A percentile compares a stretch with the other conserved stretches of the same genome.
phyloP scores from a whole-genome alignment of 2,797 vertebrate genomes.

The Semaprochilodus insignis region DNA sequence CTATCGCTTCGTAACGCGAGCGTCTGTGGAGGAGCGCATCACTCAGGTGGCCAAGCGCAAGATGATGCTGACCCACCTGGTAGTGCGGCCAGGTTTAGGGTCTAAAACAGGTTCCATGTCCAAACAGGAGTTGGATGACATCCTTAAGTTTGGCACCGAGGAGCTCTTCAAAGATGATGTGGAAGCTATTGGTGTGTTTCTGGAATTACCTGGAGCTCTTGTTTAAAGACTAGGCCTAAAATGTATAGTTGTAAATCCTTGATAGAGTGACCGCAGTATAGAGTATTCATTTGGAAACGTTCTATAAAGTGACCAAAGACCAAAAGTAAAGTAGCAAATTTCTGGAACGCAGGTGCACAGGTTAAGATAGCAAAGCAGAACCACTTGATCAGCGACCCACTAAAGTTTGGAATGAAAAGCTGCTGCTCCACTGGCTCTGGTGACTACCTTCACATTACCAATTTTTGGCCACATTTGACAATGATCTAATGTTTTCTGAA shows the following conservation, averaged over 20 bases:
- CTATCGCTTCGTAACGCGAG: conserved; percentile 96
- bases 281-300: too few relatives aligned
- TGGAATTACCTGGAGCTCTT: not conserved
- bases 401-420: too few relatives aligned
- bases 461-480: too few relatives aligned
- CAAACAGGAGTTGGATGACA: conserved; percentile 97
- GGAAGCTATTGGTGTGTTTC: conserved; percentile 79
- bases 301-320: too few relatives aligned
- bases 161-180: conserved; percentile 98
- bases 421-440: too few relatives aligned
- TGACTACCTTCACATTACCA: too few relatives aligned
- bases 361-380: too few relatives aligned
- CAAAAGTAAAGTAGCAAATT: too few relatives aligned
- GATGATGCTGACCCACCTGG: conserved; percentile 99
- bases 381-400: too few relatives aligned
- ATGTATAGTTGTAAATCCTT: not conserved
- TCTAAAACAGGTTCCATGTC: conserved; percentile 99
- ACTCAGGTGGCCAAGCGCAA: conserved; percentile 98
- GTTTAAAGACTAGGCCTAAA: not conserved
- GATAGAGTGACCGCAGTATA: too few relatives aligned
- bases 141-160: conserved; percentile 97
- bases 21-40: conserved; percentile 96
- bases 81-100: conserved; percentile 94
- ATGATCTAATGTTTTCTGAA: too few relatives aligned
- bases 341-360: too few relatives aligned